These are phyloP conservation scores for Talpa occidentalis DNA, from an alignment of 2,113 vertebrate species.

Conservation along the genomic window DNA sequence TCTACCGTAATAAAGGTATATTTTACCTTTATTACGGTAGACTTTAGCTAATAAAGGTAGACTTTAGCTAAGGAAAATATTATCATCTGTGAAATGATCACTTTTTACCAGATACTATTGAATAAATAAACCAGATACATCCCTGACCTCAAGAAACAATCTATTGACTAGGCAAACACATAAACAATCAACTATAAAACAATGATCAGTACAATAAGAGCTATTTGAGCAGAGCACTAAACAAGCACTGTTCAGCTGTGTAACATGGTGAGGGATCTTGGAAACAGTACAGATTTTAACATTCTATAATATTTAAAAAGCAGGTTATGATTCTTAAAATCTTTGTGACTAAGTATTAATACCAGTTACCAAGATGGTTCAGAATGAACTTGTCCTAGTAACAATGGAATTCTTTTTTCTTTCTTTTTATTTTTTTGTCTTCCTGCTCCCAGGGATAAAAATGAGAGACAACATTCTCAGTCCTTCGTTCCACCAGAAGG, in stretches of 20 bases:
- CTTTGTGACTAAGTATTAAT: not conserved
- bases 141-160: slow-evolving; percentile 13
- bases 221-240: not conserved
- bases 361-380: not conserved
- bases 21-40: too few relatives aligned
- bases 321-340: not conserved
- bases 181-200: not conserved
- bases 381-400: not conserved
- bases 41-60: too few relatives aligned
- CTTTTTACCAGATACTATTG: not conserved
- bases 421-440: not conserved
- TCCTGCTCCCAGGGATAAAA: not conserved
- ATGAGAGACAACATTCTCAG: not conserved
- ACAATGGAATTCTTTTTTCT: not conserved
- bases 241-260: not conserved
- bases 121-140: not conserved
- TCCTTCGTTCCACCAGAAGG: not conserved
- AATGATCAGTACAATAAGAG: not conserved
- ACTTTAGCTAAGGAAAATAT: slow-evolving; percentile 19
- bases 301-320: slow-evolving; percentile 5
- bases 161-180: not conserved
- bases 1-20: not conserved
- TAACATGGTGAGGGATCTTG: not conserved
- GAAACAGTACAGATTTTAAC: not conserved
- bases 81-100: not conserved